These are phyloP conservation scores for Prionace glauca DNA, from an alignment of 2,797 vertebrate genomes.

Conservation along the genomic window DNA sequence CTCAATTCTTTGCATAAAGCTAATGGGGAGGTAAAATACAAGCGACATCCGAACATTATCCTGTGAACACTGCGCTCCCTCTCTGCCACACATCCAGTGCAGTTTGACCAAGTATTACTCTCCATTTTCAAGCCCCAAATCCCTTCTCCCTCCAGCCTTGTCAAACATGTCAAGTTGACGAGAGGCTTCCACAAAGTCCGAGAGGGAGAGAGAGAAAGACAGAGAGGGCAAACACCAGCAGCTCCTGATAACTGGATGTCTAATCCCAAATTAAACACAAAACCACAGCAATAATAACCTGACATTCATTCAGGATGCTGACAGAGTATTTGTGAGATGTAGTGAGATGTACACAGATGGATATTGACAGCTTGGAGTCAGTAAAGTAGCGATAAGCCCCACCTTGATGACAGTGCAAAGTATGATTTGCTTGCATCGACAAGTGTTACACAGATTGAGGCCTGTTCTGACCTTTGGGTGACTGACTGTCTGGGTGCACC, in stretches of 20 bases:
- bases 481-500: neutral
- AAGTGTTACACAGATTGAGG: neutral
- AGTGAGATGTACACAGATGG: neutral
- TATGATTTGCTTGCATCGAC: neutral
- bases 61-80: neutral
- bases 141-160: neutral
- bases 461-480: neutral
- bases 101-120: neutral
- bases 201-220: neutral
- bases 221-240: neutral
- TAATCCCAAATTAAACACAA: neutral
- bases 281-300: neutral
- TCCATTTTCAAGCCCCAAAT: neutral
- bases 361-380: neutral
- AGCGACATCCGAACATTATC: neutral
- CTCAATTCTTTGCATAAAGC: neutral
- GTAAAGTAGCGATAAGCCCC: neutral
- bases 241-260: neutral
- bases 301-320: neutral
- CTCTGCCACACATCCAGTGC: too few species aligned
- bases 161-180: neutral
- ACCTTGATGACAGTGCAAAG: neutral
- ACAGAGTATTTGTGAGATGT: neutral
- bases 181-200: neutral
- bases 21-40: neutral